phyloP scores from a whole-genome alignment of 2,113 vertebrate species.

The Camarhynchus parvulus region DNA sequence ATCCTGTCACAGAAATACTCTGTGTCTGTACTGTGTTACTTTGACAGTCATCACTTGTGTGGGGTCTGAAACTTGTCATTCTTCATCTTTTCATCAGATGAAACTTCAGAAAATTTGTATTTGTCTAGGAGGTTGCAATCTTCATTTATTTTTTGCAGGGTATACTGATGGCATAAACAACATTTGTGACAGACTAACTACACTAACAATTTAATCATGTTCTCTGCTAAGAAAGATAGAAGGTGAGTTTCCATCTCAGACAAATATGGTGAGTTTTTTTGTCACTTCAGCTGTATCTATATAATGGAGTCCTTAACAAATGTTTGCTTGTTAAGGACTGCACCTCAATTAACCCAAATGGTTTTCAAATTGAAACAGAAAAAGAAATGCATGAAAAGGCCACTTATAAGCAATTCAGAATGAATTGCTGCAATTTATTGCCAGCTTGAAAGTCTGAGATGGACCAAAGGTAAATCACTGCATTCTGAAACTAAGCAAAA shows the following conservation, averaged over 20 bases:
- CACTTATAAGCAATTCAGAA: background rate
- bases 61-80: background rate
- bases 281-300: background rate
- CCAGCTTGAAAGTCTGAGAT: background rate
- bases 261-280: background rate
- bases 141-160: background rate
- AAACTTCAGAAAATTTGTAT: background rate
- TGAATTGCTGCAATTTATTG: conserved; percentile 34
- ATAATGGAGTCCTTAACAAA: background rate
- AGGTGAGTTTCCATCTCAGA: background rate
- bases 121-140: background rate
- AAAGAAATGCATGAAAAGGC: background rate
- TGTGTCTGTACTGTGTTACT: background rate
- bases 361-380: conserved; percentile 27
- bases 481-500: background rate
- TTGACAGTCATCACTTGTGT: background rate
- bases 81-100: background rate
- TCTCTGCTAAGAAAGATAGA: background rate
- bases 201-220: background rate
- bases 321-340: background rate
- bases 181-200: background rate
- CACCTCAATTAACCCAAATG: conserved; percentile 14
- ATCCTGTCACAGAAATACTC: background rate
- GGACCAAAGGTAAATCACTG: conserved; percentile 13
- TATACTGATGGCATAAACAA: background rate